Evolutionary conservation across 2,113 vertebrate species (phyloP).

Genomic region (Corapipo altera): DNA sequence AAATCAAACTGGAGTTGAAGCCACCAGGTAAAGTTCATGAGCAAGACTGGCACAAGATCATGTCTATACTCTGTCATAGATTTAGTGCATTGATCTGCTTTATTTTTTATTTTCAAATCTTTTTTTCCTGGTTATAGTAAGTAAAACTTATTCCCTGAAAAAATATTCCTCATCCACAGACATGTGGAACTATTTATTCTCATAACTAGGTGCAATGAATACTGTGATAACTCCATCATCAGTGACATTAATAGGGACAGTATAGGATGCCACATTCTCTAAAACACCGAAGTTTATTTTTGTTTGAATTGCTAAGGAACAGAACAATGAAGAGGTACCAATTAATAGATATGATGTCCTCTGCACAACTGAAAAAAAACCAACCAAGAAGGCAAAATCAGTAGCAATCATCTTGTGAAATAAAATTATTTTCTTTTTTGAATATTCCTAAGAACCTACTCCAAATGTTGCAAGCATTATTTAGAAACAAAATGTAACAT

Average conservation of each 20-base stretch:
- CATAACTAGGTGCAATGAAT: neutral
- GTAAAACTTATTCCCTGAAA: neutral
- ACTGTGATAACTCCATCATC: neutral
- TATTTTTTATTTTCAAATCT: neutral
- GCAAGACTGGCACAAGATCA: neutral
- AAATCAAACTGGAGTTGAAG: slow-evolving; percentile 84
- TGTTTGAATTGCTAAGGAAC: neutral
- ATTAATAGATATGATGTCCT: neutral
- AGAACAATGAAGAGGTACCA: neutral
- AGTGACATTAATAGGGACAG: neutral
- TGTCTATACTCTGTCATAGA: neutral
- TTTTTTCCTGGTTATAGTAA: neutral
- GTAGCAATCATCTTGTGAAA: neutral
- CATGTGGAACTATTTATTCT: neutral
- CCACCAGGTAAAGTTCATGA: slow-evolving; percentile 82
- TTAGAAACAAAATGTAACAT: neutral
- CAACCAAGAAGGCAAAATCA: neutral
- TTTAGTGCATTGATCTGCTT: neutral
- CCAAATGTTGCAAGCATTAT: neutral
- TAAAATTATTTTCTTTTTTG: neutral
- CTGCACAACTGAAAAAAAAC: neutral
- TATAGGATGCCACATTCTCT: neutral
- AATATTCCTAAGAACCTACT: neutral
- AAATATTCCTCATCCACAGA: neutral
- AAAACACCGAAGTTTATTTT: neutral